Percentiles rank a stretch among this genome's conserved stretches.
These are phyloP conservation scores for Chorisops tibialis DNA, from an alignment of 2,888 invertebrate genomes.

Conservation along the genomic window DNA sequence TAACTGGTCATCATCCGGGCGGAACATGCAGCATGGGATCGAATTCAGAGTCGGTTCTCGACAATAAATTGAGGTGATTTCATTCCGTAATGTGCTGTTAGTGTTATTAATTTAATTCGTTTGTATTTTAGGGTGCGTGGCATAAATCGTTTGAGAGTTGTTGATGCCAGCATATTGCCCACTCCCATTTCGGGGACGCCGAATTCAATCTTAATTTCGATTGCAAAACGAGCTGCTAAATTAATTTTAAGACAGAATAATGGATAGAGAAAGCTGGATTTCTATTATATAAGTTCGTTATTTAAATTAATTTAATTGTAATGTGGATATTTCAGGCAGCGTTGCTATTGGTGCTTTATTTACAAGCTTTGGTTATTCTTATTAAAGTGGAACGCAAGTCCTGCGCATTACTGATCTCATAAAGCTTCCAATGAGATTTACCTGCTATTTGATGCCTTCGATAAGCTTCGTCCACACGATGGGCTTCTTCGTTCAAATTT, in stretches of 20 bases:
- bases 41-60: constrained; percentile 59
- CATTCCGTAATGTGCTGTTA: not conserved
- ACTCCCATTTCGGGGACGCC: constrained; percentile 73
- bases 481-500: too few relatives aligned
- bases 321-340: too few relatives aligned
- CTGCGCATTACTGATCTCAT: too few relatives aligned
- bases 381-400: too few relatives aligned
- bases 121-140: constrained; percentile 58
- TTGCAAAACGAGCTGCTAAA: constrained; percentile 65
- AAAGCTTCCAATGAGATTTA: too few relatives aligned
- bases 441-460: too few relatives aligned
- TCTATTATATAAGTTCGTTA: too few relatives aligned
- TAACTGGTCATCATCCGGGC: constrained; percentile 75
- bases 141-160: constrained; percentile 63
- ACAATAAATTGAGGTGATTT: constrained; percentile 61
- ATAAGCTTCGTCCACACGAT: too few relatives aligned
- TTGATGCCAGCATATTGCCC: constrained; percentile 80
- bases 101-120: not conserved
- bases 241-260: constrained; percentile 51
- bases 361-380: too few relatives aligned
- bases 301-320: too few relatives aligned
- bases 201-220: constrained; percentile 63
- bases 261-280: too few relatives aligned
- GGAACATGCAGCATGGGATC: constrained; percentile 74
- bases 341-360: too few relatives aligned